Evolutionary conservation across 2,797 vertebrate genomes (phyloP), one percentile per base, ranked within the genome.

Genomic region (Silurus lanzhouensis): DNA sequence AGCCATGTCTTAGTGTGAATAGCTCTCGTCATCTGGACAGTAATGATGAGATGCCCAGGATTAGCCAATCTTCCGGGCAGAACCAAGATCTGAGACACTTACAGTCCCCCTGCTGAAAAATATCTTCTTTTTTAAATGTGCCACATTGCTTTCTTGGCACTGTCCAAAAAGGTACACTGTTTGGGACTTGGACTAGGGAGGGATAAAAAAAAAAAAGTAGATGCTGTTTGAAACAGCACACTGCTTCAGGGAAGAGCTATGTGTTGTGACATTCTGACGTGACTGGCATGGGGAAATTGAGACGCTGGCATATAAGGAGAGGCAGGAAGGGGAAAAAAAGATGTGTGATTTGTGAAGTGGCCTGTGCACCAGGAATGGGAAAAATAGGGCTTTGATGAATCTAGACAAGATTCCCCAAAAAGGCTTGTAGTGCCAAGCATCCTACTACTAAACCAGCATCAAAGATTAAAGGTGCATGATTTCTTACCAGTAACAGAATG

Each of bases 161-260:
- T 91, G 89, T 88, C 95, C 94, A 96, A 95, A 77, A 95, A 95
- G 94, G 89, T 91, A 91, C 92, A 95, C 93, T 96, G 95, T 96
- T 91, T 94, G 82, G 58, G 91, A 93, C 90, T 93, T 95, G 95
- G 94, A 95, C 93, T 92, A 93, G 91, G 90, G 89, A 92, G 91
- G 74, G 92, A 92, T 93, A 93, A 95, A 91, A 95, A 92, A 95
- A 95, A 95, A 72, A 52, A 6, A 52, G 48, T 6, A 95, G 94
- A 94, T 91, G 91, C 92, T 89, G 91, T 94, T 94, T 89, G 85
- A 95, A 95, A 92, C 91, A 83, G 93, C 90, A 89, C 90, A 91
- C 93, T 92, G 92, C 91, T 90, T 81, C 92, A 93, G 93, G 92
- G 93, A 94, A 94, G 91, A 95, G 92, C 92, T 91, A 88, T 91